Evolutionary conservation across 2,888 invertebrate species (phyloP), one percentile per base, ranked within the genome.

Genomic region (Campoplex capitator): DNA sequence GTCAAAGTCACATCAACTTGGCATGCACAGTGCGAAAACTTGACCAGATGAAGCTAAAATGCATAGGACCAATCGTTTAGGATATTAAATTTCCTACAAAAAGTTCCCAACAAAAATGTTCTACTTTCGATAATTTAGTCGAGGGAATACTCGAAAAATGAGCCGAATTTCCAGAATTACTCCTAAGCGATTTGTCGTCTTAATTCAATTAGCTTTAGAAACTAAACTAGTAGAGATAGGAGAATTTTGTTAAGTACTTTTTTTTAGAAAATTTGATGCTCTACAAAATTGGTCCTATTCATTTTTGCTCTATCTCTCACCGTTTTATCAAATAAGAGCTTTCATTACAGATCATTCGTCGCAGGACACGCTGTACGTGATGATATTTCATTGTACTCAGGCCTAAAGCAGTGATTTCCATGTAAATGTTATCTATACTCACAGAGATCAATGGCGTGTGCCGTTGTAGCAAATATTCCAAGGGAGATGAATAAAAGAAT

Each of bases 381-480:
- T 51, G 13, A 16, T 32, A 51, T 28, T 13, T 16, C 13, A 32
- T 32, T 3, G 3, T 16, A 62, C 16, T 62, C 13, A 28, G 32
- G 62, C 28, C 3, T 42, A 38, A n/a, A 13, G 18, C 18, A 48
- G 35, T 45, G 35, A 70, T 73, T 71, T 48, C 28, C 45, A 16
- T 58, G 18, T 35, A 51, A 23, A 58, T 13, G 85, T 65, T 62
- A 70, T 80, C 77, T 88, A 83, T 88, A 92, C 92, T 94, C 85
- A 94, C 94, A 93, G 85, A 93, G 92, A 91, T 94, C 94, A 88
- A 94, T 91, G 90, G 91, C 92, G 87, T 85, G 87, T 78, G 91
- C 88, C 80, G 91, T 90, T 83, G 91, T 87, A 56, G 86, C 85
- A 70, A 91, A 85, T 75, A 84, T 76, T 54, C 84, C 85, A 71